Percentiles rank a stretch among this genome's conserved stretches.
Evolutionary conservation across 2,797 vertebrate genomes (phyloP).

Genomic region (Oceanodroma leucorhoa): DNA sequence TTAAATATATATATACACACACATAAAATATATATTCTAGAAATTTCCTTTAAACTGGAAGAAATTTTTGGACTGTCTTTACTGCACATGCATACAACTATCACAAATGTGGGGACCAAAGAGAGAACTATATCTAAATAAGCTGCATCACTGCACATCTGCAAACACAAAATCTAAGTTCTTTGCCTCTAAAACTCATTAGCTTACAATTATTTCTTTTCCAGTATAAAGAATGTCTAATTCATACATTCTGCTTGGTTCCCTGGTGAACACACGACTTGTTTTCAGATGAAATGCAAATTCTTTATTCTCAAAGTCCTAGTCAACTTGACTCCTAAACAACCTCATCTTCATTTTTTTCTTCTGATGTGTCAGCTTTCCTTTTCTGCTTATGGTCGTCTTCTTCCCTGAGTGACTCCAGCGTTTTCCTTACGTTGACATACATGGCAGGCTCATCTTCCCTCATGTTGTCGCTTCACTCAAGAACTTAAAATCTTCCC

Average conservation of each 20-base stretch:
- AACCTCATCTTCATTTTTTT: background rate
- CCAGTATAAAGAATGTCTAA: background rate
- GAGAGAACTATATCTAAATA: background rate
- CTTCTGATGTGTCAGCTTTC: background rate
- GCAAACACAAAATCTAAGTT: background rate
- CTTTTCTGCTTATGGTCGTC: background rate
- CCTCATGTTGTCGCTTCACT: background rate
- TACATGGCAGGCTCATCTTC: background rate
- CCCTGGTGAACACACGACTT: background rate
- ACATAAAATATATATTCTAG: background rate
- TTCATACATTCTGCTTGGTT: background rate
- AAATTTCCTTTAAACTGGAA: background rate
- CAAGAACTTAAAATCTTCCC: background rate
- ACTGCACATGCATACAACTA: background rate
- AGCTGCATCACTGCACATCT: background rate
- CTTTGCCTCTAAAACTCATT: background rate
- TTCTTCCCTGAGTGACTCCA: background rate
- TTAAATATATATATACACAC: background rate
- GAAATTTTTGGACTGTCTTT: background rate
- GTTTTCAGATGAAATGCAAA: background rate
- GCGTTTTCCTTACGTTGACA: background rate
- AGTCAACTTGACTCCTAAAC: background rate
- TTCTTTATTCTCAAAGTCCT: background rate
- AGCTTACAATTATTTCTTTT: background rate
- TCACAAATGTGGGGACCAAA: background rate